These are phyloP conservation scores for Drosophila pandora DNA, from an alignment of 1,140 invertebrate genomes.

Conservation along the genomic window DNA sequence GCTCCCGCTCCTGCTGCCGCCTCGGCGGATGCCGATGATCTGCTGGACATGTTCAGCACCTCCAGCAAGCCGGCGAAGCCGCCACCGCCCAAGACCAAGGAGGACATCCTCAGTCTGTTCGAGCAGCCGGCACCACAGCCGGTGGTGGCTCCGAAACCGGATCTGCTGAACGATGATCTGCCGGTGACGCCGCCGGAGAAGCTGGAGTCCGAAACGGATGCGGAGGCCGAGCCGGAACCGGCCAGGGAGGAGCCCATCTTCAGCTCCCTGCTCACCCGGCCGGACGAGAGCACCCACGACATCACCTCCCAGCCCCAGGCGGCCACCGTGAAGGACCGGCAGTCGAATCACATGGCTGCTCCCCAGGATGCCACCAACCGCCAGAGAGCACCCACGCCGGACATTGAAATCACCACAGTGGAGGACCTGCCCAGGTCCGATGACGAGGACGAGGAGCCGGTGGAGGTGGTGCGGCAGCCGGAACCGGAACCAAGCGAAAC, in stretches of 20 bases:
- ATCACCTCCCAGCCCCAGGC: constrained; percentile 77
- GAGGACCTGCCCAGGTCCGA: constrained; percentile 80
- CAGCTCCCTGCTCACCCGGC: constrained; percentile 69
- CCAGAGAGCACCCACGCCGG: constrained; percentile 75
- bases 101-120: constrained; percentile 88
- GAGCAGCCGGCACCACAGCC: constrained; percentile 83
- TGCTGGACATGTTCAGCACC: constrained; percentile 85
- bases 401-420: constrained; percentile 82
- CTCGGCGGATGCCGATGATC: constrained; percentile 75
- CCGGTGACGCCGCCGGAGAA: constrained; percentile 31
- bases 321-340: constrained; percentile 36
- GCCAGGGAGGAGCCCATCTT: constrained; percentile 66
- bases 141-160: constrained; percentile 76
- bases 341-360: constrained; percentile 49
- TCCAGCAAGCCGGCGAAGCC: constrained; percentile 81
- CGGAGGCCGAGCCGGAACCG: constrained; percentile 13
- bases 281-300: constrained; percentile 79
- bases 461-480: neutral
- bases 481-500: constrained; percentile 18
- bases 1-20: constrained; percentile 26
- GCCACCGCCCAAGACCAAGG: constrained; percentile 85
- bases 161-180: constrained; percentile 86
- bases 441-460: constrained; percentile 75
- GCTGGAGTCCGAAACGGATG: neutral
- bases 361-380: constrained; percentile 46